Evolutionary conservation across 2,797 vertebrate species (phyloP).

Genomic region (Mus caroli): DNA sequence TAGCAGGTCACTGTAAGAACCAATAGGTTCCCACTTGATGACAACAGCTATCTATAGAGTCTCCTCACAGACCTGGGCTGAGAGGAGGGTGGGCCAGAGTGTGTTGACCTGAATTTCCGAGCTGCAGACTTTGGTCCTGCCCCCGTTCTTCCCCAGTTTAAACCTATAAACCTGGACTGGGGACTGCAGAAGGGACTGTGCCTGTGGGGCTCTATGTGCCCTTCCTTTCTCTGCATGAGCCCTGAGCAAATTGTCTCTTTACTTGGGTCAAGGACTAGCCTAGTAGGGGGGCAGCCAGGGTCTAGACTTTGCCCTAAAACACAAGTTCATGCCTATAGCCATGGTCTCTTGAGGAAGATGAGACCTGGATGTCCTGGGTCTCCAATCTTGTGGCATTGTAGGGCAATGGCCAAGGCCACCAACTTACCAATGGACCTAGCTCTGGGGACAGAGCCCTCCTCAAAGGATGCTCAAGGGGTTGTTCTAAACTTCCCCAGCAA

Average conservation of each 20-base stretch:
- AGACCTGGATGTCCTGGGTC: neutral
- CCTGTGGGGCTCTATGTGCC: neutral
- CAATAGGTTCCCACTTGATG: neutral
- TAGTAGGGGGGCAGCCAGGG: too few relatives aligned
- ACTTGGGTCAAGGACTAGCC: neutral
- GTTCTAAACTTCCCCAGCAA: neutral
- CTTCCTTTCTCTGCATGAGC: neutral
- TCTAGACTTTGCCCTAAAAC: neutral
- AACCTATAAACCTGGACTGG: neutral
- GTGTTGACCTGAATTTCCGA: neutral
- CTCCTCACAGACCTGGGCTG: neutral
- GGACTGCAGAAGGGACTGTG: neutral
- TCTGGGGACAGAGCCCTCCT: neutral
- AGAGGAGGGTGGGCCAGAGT: too few relatives aligned
- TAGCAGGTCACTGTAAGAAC: neutral
- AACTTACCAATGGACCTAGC: neutral
- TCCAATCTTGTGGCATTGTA: too few relatives aligned
- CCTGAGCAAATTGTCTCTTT: neutral
- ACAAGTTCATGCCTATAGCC: fast-evolving
- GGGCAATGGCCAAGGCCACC: neutral
- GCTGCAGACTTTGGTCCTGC: too few relatives aligned
- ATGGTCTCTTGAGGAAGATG: neutral
- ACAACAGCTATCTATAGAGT: neutral
- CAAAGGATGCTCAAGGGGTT: neutral
- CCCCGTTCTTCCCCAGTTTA: neutral